A percentile compares a stretch with the other conserved stretches of the same genome.
Evolutionary conservation across 2,888 invertebrate species (phyloP).

Genomic region (Amphipoea lucens): DNA sequence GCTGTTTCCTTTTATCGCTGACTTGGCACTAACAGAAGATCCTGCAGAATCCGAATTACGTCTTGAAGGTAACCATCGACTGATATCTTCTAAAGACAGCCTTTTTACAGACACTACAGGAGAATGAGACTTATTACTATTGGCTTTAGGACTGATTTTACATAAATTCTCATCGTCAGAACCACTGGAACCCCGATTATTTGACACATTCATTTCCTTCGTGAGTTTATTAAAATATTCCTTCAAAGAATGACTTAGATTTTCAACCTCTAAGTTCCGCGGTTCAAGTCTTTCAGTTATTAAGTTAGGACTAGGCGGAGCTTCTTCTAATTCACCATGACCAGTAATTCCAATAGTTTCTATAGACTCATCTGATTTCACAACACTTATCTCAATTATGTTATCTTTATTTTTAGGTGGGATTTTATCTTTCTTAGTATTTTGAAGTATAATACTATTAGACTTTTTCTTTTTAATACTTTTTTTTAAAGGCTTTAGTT

Average conservation of each 20-base stretch:
- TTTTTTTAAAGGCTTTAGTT: conserved; percentile 21
- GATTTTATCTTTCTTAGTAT: conserved; percentile 26
- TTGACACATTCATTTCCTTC: conserved; percentile 62
- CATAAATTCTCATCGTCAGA: conserved; percentile 24
- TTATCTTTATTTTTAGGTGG: conserved; percentile 15
- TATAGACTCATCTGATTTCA: conserved; percentile 74
- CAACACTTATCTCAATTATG: conserved; percentile 44
- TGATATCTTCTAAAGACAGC: conserved; percentile 71
- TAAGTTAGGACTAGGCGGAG: conserved; percentile 73
- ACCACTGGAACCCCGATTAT: conserved; percentile 34
- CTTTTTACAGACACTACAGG: conserved; percentile 68
- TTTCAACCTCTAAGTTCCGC: conserved; percentile 75
- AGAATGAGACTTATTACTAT: conserved; percentile 53
- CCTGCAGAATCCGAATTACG: conserved; percentile 60
- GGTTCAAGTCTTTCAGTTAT: conserved; percentile 70
- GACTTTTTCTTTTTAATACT: conserved; percentile 34
- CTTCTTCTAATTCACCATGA: conserved; percentile 78
- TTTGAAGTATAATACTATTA: conserved; percentile 13
- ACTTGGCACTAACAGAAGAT: conserved; percentile 28
- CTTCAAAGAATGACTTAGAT: conserved; percentile 71
- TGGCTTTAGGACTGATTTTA: conserved; percentile 22
- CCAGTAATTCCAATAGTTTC: conserved; percentile 80
- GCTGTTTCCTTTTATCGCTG: conserved; percentile 15
- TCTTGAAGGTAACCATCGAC: conserved; percentile 69
- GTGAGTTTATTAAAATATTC: conserved; percentile 76